Evolutionary conservation across 2,888 invertebrate genomes (phyloP).

Genomic region (Scaptomyza flava): DNA sequence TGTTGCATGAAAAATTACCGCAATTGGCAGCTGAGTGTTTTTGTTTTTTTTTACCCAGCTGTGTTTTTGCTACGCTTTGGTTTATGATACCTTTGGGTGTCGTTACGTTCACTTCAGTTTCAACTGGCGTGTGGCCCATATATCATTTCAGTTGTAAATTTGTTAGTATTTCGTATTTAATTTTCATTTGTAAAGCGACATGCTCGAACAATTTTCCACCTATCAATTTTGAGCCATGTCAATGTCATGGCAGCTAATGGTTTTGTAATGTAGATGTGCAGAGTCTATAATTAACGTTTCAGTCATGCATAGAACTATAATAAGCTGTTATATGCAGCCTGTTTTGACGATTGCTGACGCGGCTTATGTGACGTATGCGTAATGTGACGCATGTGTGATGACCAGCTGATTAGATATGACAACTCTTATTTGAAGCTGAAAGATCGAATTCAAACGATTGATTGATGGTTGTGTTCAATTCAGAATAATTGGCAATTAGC

Average conservation of each 20-base stretch:
- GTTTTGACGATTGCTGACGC: constrained; percentile 3
- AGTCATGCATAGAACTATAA: constrained; percentile 5
- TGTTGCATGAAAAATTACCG: constrained; percentile 25
- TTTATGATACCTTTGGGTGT: constrained; percentile 73
- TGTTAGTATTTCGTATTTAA: constrained; percentile 26
- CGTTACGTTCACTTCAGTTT: constrained; percentile 51
- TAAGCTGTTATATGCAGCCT: background rate
- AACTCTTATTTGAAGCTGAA: background rate
- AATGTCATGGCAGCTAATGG: constrained; percentile 18
- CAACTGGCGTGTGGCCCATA: constrained; percentile 12
- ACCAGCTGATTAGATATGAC: background rate
- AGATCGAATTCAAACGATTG: background rate
- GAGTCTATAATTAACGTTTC: constrained; percentile 6
- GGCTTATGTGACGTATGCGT: constrained; percentile 33
- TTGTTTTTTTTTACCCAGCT: background rate
- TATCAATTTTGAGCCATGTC: constrained; percentile 6
- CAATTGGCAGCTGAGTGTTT: constrained; percentile 29
- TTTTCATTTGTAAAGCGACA: constrained; percentile 46
- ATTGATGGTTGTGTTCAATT: background rate
- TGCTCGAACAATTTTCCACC: constrained; percentile 9
- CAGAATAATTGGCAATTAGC: background rate
- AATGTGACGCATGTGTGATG: constrained; percentile 28
- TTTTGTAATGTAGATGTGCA: constrained; percentile 18
- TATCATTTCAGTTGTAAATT: constrained; percentile 15
- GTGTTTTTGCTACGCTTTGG: constrained; percentile 35